Percentiles rank a stretch among this genome's conserved stretches.
Evolutionary conservation across 2,888 invertebrate genomes (phyloP).

Genomic region (Uloborus plumipes): DNA sequence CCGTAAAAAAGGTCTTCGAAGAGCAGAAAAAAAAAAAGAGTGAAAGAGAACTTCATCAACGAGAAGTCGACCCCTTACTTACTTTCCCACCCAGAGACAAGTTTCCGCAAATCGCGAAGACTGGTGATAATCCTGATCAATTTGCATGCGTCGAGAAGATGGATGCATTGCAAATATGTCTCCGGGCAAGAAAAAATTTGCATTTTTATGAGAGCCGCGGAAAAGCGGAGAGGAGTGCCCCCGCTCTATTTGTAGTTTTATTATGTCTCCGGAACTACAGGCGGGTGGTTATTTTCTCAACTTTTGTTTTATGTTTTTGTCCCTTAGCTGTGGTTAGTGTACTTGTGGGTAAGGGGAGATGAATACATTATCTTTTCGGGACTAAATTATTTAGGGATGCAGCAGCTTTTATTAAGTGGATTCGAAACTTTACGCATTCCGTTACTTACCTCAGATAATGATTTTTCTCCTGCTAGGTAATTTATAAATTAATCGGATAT

Average conservation of each 20-base stretch:
- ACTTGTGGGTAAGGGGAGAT: no score
- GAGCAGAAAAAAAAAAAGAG: no score
- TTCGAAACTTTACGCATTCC: no score
- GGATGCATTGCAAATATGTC: constrained; percentile 41
- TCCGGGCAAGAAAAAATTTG: constrained; percentile 36
- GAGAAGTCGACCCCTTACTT: not conserved
- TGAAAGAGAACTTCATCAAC: constrained; percentile 42
- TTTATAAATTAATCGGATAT: no score
- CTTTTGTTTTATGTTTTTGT: not conserved
- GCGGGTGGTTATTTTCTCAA: not conserved
- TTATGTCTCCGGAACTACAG: constrained; percentile 17
- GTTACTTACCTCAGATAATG: no score
- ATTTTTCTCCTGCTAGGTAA: no score
- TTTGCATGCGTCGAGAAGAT: constrained; percentile 48
- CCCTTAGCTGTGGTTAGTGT: no score
- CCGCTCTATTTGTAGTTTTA: constrained; percentile 58
- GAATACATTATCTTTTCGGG: no score
- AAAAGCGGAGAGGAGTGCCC: constrained; percentile 1
- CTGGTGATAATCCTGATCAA: constrained; percentile 46
- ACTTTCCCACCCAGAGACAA: not conserved
- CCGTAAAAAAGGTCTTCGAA: no score
- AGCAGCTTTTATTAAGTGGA: no score
- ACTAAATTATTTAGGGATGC: no score
- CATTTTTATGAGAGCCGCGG: constrained; percentile 49
- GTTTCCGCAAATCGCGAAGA: not conserved